These are phyloP conservation scores for Tenthredo amoena DNA, from an alignment of 2,888 invertebrate genomes.

Conservation along the genomic window DNA sequence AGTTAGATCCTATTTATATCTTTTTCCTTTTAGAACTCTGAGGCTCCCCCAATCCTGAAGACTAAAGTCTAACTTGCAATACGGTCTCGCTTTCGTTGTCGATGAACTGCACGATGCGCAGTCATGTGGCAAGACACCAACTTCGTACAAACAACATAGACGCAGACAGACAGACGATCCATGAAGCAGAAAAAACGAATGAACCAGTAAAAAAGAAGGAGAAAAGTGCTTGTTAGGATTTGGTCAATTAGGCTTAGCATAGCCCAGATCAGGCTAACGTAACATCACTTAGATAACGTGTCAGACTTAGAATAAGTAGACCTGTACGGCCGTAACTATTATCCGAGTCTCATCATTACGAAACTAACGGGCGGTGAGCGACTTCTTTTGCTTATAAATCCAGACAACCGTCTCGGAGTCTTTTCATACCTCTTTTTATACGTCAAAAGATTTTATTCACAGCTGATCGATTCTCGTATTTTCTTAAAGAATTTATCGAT, in stretches of 20 bases:
- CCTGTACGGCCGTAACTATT: conserved; percentile 15
- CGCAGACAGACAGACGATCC: conserved; percentile 34
- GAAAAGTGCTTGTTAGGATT: conserved; percentile 14
- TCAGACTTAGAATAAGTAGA: conserved; percentile 16
- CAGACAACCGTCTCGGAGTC: not conserved
- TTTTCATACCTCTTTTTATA: not conserved
- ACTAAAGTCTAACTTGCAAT: conserved; percentile 18
- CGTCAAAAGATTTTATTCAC: conserved; percentile 8
- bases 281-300: conserved; percentile 40
- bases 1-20: conserved; percentile 54
- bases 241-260: conserved; percentile 37
- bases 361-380: not conserved
- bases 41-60: conserved; percentile 35
- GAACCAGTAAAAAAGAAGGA: not conserved
- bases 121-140: conserved; percentile 54
- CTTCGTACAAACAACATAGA: not conserved
- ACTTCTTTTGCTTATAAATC: not conserved
- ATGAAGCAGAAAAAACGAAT: conserved; percentile 30
- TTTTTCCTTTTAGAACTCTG: conserved; percentile 41
- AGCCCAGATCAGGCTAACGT: conserved; percentile 35
- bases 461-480: conserved; percentile 14
- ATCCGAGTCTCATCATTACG: conserved; percentile 40
- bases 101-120: conserved; percentile 45
- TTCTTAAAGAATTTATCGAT: not conserved
- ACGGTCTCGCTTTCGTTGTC: conserved; percentile 50